Base-by-base conservation (phyloP, 1,140 invertebrate genomes). In the Drosophila bocki region DNA sequence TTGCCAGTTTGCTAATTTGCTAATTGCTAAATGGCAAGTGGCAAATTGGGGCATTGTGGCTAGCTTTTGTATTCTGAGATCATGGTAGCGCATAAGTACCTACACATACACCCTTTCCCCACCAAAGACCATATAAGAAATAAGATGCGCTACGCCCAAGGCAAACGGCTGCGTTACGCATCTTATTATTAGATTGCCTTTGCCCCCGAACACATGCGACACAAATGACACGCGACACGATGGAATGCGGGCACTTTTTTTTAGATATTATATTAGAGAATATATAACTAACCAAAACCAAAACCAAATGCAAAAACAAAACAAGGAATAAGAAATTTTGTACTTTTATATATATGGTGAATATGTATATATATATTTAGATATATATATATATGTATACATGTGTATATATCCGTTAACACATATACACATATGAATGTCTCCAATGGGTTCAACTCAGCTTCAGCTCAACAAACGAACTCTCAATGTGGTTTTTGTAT, bases 261-360 rank as follows among this genome's bases (percentile, higher is more conserved):
- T 65, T 72, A 82, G 79, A 82, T 64, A 64, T 68, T 68, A 64
- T 63, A 78, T 50, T 74, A 82, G 59, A 63, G 41, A 17, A 62
- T 69, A 74, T 42, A 39, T 33, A 53, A 54, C 35, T 53, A 50
- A 32, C 26, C 35, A 65, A 57, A 65, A 35, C 9, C 15, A 54
- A 44, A 44, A 58, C 17, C 15, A 47, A 29, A 62, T 53, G 3
- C 22, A 39, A 57, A 54, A 61, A 35, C 11, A 7, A 47, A 44
- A 53, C 5, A 19, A 17, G 67, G 67, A 44, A 41, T 26, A 35
- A 71, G 29, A 60, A 78, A 76, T 83, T 83, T 83, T 83, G 81
- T 83, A 83, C 81, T 84, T 83, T 83, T 83, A 84, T 83, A 83
- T 82, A 82, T 82, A 81, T 78, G 64, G 76, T 60, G 68, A 37